A percentile compares a stretch with the other conserved stretches of the same genome.
Conservation (phyloP, 2,888 invertebrate species). For the Cataglyphis albicans region DNA sequence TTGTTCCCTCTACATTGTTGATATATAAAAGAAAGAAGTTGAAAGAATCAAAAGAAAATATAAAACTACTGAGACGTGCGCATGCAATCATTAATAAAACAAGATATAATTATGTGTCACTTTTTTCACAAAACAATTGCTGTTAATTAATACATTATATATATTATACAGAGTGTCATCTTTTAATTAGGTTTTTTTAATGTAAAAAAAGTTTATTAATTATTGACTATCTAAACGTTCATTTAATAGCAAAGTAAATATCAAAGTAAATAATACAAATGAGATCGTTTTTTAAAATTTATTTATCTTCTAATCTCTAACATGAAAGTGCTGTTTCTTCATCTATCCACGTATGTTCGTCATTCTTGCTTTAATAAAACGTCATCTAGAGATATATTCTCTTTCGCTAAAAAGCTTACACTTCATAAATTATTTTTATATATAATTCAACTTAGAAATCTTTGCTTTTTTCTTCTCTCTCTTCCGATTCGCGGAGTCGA, state of each 20-base stretch:
- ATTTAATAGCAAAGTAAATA: background rate
- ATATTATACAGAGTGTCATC: background rate
- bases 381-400: background rate
- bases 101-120: background rate
- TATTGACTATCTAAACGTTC: background rate
- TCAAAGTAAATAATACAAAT: background rate
- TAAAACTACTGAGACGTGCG: background rate
- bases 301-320: background rate
- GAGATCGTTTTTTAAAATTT: background rate
- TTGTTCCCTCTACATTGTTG: conserved; percentile 14
- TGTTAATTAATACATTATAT: background rate
- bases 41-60: conserved; percentile 4
- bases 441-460: conserved; percentile 13
- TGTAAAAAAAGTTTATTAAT: background rate
- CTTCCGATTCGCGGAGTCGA: background rate
- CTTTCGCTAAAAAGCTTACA: background rate
- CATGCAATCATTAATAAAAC: conserved; percentile 11
- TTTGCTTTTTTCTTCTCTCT: conserved; percentile 7
- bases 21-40: background rate
- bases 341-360: background rate
- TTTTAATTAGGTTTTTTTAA: background rate
- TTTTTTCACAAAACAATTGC: background rate
- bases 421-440: conserved; percentile 32
- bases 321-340: background rate
- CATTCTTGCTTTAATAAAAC: background rate